Conservation (phyloP, 2,113 vertebrate species). For the Myotis yumanensis region DNA sequence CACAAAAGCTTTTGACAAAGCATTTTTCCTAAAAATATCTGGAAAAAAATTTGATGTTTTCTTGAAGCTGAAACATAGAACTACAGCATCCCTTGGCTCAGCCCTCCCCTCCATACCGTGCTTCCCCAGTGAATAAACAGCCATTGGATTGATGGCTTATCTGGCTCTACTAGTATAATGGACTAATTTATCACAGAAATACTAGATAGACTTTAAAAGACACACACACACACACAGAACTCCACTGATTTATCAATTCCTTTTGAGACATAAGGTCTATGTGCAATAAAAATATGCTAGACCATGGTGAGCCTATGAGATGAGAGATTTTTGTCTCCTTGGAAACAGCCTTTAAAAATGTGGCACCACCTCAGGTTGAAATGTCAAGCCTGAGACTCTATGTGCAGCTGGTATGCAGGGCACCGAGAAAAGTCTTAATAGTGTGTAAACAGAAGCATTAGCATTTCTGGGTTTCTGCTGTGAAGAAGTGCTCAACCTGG, state of each 20-base stretch:
- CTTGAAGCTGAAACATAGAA: not conserved
- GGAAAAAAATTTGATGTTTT: conserved; percentile 17
- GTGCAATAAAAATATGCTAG: conserved; percentile 1
- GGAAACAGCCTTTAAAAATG: conserved; percentile 18
- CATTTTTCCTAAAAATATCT: conserved; percentile 11
- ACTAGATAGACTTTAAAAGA: not conserved
- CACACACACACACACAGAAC: not conserved
- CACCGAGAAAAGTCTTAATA: not conserved
- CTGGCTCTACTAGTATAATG: not conserved
- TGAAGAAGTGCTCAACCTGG: not conserved
- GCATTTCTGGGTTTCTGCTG: not conserved
- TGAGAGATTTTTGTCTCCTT: not conserved
- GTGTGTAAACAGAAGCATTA: not conserved
- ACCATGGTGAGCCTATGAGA: not conserved
- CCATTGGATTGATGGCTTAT: not conserved
- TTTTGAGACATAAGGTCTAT: not conserved
- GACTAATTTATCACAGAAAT: conserved; percentile 48
- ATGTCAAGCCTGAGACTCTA: not conserved
- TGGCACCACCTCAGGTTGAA: not conserved
- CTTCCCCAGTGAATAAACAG: not conserved
- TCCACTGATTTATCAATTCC: not conserved
- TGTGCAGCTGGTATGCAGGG: not conserved
- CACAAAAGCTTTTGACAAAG: not conserved
- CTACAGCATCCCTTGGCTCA: not conserved
- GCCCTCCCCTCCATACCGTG: not conserved